Conservation (phyloP, 1,140 invertebrate genomes). For the Archivesica marissinica region DNA sequence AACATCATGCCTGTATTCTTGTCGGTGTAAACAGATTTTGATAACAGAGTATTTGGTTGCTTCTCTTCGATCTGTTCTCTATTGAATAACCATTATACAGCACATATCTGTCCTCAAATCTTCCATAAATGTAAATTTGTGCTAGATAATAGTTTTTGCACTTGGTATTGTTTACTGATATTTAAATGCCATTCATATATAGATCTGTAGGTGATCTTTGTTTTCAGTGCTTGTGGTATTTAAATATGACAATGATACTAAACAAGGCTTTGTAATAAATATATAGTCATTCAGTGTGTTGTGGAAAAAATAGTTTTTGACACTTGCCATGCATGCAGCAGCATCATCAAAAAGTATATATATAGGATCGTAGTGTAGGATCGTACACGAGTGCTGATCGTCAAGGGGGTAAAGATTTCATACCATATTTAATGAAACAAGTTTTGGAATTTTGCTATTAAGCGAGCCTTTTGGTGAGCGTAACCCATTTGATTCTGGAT, state of each 20-base stretch:
- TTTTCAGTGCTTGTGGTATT: constrained; percentile 23
- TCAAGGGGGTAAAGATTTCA: no score
- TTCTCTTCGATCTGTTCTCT: neutral
- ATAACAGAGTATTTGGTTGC: neutral
- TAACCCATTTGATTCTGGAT: no score
- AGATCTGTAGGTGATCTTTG: neutral
- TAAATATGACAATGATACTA: constrained; percentile 25
- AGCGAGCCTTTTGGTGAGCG: no score
- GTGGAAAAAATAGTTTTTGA: neutral
- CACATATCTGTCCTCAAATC: neutral
- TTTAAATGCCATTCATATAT: constrained; percentile 19
- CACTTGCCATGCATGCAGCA: no score
- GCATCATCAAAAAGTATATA: no score
- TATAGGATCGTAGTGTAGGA: no score
- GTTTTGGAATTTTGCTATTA: no score
- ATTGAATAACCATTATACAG: neutral
- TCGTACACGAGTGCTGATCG: no score
- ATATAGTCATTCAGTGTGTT: neutral
- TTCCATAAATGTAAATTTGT: constrained; percentile 9
- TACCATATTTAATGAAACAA: no score
- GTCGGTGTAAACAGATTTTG: constrained; percentile 4
- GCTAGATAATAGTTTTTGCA: neutral
- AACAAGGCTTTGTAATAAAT: neutral
- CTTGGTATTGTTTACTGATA: constrained; percentile 14
- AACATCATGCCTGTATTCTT: no score